Percentiles rank a stretch among this genome's conserved stretches.
Conservation (phyloP, 2,888 invertebrate species). For the Brenthis hecate region DNA sequence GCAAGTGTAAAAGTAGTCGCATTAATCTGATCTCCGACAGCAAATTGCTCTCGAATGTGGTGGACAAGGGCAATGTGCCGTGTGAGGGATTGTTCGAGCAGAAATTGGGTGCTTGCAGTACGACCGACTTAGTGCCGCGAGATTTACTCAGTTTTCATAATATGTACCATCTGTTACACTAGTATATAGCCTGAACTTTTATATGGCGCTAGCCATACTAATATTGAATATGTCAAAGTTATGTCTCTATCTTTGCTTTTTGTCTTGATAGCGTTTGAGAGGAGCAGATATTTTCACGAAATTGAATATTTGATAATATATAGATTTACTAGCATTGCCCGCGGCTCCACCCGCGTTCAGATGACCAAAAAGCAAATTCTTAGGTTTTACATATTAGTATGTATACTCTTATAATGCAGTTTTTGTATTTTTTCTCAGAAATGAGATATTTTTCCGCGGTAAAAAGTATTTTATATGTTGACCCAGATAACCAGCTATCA, state of each 20-base stretch:
- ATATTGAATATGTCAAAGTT: neutral
- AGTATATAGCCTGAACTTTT: conserved; percentile 13
- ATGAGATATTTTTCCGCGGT: no score
- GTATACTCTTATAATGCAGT: no score
- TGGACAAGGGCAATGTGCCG: conserved; percentile 77
- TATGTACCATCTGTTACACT: conserved; percentile 22
- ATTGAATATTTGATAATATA: no score
- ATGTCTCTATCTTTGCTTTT: neutral
- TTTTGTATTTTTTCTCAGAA: no score
- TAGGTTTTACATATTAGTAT: no score
- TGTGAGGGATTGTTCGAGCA: conserved; percentile 69
- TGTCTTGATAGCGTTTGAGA: neutral
- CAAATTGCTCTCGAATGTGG: conserved; percentile 77
- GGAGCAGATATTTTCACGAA: no score
- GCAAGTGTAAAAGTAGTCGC: conserved; percentile 78
- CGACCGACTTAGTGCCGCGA: conserved; percentile 51
- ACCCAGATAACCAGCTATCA: no score
- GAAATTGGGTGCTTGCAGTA: conserved; percentile 54
- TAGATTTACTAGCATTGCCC: no score
- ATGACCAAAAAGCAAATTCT: no score
- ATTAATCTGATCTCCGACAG: conserved; percentile 78
- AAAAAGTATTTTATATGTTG: no score
- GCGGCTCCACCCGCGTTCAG: no score
- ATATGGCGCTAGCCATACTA: neutral
- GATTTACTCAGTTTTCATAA: conserved; percentile 32